Conservation (phyloP, 2,797 vertebrate genomes). For the Adelosebastes latens region DNA sequence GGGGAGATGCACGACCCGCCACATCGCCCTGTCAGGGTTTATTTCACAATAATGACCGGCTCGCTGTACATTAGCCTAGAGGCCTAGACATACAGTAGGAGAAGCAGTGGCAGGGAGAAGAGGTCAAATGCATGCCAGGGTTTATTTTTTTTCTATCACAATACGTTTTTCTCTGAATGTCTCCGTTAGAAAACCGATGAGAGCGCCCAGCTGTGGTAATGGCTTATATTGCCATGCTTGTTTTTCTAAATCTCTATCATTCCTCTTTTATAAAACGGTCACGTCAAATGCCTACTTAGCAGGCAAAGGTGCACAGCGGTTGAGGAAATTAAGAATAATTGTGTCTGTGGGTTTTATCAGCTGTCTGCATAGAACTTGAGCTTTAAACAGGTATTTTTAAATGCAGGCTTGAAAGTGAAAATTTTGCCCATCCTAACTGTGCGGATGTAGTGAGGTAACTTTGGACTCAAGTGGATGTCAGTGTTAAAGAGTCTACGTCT, state of each 20-base stretch:
- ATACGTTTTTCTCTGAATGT: background rate
- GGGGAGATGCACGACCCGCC: no score
- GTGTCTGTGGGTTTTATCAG: slow-evolving; percentile 24
- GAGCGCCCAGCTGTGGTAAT: background rate
- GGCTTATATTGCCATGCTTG: background rate
- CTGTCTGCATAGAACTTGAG: background rate
- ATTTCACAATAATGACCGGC: no score
- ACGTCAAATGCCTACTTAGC: background rate
- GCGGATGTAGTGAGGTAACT: background rate
- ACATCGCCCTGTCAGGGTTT: no score
- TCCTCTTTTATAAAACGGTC: slow-evolving; percentile 13
- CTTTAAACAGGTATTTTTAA: slow-evolving; percentile 7
- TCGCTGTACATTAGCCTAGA: background rate
- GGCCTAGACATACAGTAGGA: background rate
- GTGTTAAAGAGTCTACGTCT: background rate
- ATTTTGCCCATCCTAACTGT: background rate
- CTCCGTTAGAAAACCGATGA: background rate
- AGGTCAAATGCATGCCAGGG: background rate
- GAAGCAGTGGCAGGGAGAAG: background rate
- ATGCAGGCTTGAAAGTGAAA: background rate
- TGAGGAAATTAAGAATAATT: slow-evolving; percentile 34
- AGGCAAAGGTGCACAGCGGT: background rate
- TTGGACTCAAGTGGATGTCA: background rate
- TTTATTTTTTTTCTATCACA: background rate
- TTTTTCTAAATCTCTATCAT: slow-evolving; percentile 4